A percentile compares a stretch with the other conserved stretches of the same genome.
phyloP scores from a whole-genome alignment of 2,888 invertebrate genomes.

The Calameuta idolon region DNA sequence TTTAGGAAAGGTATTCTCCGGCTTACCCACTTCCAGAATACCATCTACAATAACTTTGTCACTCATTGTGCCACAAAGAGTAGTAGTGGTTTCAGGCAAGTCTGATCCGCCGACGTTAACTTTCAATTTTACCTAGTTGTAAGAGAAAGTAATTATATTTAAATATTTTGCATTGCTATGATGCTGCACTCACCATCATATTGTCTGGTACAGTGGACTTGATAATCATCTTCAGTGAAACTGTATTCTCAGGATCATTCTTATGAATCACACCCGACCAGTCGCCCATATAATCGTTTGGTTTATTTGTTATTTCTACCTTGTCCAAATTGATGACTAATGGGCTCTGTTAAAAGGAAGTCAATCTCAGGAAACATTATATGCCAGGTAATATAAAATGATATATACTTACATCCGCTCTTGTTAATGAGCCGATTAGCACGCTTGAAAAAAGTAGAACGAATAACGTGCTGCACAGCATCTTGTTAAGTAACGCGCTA shows the following conservation, averaged over 20 bases:
- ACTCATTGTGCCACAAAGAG: slow-evolving; percentile 23
- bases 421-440: neutral
- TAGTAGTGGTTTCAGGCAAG: slow-evolving; percentile 8
- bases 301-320: neutral
- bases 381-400: neutral
- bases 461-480: neutral
- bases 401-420: neutral
- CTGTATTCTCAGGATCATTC: slow-evolving; percentile 6
- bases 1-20: slow-evolving; percentile 24
- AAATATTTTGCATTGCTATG: neutral
- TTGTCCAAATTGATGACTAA: neutral
- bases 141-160: neutral
- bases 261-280: slow-evolving; percentile 7
- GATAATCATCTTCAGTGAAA: slow-evolving; percentile 11
- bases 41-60: slow-evolving; percentile 23
- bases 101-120: slow-evolving; percentile 3
- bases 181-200: slow-evolving; percentile 15
- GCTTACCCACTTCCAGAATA: slow-evolving; percentile 23
- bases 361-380: neutral
- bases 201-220: slow-evolving; percentile 14
- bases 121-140: slow-evolving; percentile 17
- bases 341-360: neutral
- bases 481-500: neutral
- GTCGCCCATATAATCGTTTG: neutral
- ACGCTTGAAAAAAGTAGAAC: neutral